Percentiles rank a stretch among this genome's conserved stretches.
These are phyloP conservation scores for Leptopilina boulardi DNA, from an alignment of 1,140 invertebrate genomes.

Conservation along the genomic window DNA sequence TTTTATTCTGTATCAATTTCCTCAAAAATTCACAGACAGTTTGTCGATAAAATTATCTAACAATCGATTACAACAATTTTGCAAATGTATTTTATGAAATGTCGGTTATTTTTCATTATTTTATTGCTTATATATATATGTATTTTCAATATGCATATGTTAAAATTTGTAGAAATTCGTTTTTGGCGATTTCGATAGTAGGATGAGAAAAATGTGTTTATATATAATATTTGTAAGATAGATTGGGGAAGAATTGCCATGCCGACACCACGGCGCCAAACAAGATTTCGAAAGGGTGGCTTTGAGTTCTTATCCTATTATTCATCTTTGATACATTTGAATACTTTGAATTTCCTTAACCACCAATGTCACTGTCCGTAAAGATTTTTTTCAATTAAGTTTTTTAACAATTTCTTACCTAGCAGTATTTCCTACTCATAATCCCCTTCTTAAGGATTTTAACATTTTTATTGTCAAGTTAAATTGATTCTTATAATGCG, in stretches of 20 bases:
- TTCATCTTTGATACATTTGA: conserved; percentile 41
- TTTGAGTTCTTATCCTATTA: conserved; percentile 23
- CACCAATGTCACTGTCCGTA: neutral
- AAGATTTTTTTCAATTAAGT: too few species aligned
- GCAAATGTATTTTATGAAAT: neutral
- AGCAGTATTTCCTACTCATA: too few species aligned
- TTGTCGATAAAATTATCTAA: neutral
- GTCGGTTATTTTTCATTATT: neutral
- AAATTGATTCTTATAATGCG: too few species aligned
- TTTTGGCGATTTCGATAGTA: neutral
- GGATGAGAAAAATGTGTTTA: neutral
- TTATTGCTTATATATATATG: neutral
- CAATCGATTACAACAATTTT: neutral
- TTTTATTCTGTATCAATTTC: too few species aligned
- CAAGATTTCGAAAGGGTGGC: conserved; percentile 30
- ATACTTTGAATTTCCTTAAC: conserved; percentile 33
- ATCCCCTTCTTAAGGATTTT: too few species aligned
- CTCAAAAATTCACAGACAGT: too few species aligned
- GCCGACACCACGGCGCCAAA: conserved; percentile 31
- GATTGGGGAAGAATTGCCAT: neutral
- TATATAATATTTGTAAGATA: neutral
- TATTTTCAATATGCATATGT: neutral
- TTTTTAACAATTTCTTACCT: too few species aligned
- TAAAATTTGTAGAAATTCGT: neutral
- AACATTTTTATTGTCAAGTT: too few species aligned